Conservation (phyloP, 2,888 invertebrate genomes). For the Chloromyia formosa region DNA sequence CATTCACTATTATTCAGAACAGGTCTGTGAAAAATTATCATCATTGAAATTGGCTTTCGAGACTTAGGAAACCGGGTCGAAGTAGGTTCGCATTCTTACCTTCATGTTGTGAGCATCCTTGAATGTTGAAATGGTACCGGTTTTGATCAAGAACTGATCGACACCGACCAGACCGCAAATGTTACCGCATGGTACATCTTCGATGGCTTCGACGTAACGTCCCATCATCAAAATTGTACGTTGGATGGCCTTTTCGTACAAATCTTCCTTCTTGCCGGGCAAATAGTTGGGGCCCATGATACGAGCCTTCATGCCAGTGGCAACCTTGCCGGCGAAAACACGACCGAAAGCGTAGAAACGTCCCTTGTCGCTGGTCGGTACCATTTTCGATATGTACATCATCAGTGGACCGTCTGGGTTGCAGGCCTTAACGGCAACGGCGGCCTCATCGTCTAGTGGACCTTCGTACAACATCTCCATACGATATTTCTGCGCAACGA, state of each 20-base stretch:
- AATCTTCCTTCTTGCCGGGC: conserved; percentile 98
- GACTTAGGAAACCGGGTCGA: neutral
- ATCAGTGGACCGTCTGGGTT: conserved; percentile 97
- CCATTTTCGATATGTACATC: conserved; percentile 99
- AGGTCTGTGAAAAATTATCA: conserved; percentile 55
- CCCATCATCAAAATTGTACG: conserved; percentile 99
- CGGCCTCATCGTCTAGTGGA: conserved; percentile 95
- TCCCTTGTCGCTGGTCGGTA: conserved; percentile 99
- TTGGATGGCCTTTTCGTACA: conserved; percentile 99
- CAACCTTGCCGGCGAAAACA: conserved; percentile 96
- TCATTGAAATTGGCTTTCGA: conserved; percentile 43
- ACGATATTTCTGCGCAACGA: conserved; percentile 98
- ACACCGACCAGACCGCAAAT: conserved; percentile 99
- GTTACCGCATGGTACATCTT: conserved; percentile 99
- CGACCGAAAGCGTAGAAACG: conserved; percentile 99
- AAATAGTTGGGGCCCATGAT: conserved; percentile 99
- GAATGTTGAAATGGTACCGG: conserved; percentile 98
- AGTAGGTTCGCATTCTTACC: conserved; percentile 58
- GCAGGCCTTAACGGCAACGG: conserved; percentile 89
- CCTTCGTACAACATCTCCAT: conserved; percentile 99
- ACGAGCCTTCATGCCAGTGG: conserved; percentile 92
- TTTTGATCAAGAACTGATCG: conserved; percentile 99
- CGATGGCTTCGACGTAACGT: conserved; percentile 98
- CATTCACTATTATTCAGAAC: conserved; percentile 52
- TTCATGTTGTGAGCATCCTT: conserved; percentile 99